These are phyloP conservation scores for Drosophila athabasca DNA, from an alignment of 1,140 invertebrate genomes.

Conservation along the genomic window DNA sequence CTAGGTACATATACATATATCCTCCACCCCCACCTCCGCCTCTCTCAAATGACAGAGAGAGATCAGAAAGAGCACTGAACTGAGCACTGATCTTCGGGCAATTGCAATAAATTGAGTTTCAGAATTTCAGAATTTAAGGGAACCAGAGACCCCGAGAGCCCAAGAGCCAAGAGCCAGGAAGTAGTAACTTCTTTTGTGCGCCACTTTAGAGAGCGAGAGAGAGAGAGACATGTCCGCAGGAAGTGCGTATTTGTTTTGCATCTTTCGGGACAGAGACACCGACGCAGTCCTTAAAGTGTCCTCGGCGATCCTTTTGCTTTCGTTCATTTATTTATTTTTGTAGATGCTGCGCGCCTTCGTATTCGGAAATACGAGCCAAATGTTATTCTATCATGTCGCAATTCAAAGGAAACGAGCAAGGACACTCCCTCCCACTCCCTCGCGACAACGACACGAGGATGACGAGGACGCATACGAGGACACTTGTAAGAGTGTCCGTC, in stretches of 20 bases:
- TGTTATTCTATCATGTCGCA: conserved; percentile 81
- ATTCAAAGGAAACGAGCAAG: conserved; percentile 64
- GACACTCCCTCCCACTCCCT: conserved; percentile 9
- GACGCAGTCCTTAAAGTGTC: conserved; percentile 39
- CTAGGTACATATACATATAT: neutral
- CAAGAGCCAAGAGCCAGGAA: conserved; percentile 46
- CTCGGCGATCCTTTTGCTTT: conserved; percentile 1
- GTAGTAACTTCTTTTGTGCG: conserved; percentile 75
- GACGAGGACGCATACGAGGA: conserved; percentile 20
- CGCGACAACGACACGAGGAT: neutral
- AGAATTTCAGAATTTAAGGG: conserved; percentile 8
- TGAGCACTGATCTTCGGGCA: conserved; percentile 21
- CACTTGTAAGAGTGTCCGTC: conserved; percentile 44
- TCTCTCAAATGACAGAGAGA: conserved; percentile 56
- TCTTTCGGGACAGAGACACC: conserved; percentile 34
- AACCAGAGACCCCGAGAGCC: too few relatives aligned
- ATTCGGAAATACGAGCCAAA: conserved; percentile 70
- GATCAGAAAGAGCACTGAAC: conserved; percentile 9
- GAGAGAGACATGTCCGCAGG: conserved; percentile 47
- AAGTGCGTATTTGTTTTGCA: conserved; percentile 80
- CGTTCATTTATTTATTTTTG: conserved; percentile 74
- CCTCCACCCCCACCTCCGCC: conserved; percentile 5
- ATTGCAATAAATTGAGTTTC: conserved; percentile 67
- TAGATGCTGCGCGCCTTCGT: conserved; percentile 33
- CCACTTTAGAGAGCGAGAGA: conserved; percentile 31